A percentile compares a stretch with the other conserved stretches of the same genome.
These are phyloP conservation scores for Darwinula stevensoni DNA, from an alignment of 2,888 invertebrate species.

Conservation along the genomic window DNA sequence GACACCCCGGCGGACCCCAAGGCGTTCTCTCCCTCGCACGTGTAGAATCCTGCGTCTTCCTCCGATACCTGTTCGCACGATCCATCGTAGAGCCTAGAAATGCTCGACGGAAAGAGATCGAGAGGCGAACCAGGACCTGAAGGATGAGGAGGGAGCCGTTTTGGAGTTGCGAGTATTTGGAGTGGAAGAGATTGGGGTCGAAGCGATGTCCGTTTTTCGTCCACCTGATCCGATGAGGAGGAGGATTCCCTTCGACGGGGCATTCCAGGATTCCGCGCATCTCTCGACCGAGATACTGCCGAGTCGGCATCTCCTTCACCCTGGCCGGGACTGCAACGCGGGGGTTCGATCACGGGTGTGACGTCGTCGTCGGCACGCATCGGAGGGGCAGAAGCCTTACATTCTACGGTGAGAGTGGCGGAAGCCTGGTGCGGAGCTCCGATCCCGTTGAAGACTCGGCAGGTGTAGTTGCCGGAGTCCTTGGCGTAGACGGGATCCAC, in stretches of 20 bases:
- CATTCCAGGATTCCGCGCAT: neutral
- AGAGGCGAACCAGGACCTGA: too few relatives aligned
- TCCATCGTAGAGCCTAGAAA: too few relatives aligned
- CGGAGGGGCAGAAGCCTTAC: neutral
- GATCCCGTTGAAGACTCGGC: neutral
- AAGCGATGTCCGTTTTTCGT: constrained; percentile 1
- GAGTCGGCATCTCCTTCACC: neutral
- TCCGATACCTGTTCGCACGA: neutral
- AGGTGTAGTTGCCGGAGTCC: neutral
- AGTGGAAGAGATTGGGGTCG: too few relatives aligned
- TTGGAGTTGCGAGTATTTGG: too few relatives aligned
- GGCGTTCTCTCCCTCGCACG: neutral
- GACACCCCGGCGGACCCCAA: neutral
- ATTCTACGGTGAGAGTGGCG: neutral
- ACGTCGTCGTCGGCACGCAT: too few relatives aligned
- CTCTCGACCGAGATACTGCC: neutral
- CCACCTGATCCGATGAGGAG: neutral
- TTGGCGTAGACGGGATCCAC: neutral
- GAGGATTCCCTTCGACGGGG: neutral
- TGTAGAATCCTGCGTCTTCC: neutral
- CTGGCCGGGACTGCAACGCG: neutral
- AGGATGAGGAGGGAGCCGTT: too few relatives aligned
- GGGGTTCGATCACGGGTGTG: too few relatives aligned
- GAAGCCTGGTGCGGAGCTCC: neutral
- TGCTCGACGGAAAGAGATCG: too few relatives aligned